Percentiles rank a stretch among this genome's conserved stretches.
These are phyloP conservation scores for Danaus chrysippus DNA, from an alignment of 2,888 invertebrate species.

Conservation along the genomic window DNA sequence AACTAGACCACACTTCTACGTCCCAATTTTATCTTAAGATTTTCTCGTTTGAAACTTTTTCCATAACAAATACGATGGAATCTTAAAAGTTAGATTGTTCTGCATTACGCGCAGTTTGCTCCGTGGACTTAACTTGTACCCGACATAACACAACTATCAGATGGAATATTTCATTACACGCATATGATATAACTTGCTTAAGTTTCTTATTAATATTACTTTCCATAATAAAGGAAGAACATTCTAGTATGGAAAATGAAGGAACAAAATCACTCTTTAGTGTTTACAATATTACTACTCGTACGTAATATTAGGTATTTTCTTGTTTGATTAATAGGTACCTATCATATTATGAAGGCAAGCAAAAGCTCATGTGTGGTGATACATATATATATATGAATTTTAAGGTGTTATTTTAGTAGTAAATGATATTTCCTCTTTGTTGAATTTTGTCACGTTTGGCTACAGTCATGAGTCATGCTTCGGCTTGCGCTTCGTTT, in stretches of 20 bases:
- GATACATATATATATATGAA: no score
- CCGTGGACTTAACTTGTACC: background rate
- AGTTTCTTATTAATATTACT: background rate
- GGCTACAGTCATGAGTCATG: constrained; percentile 28
- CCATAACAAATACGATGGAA: constrained; percentile 27
- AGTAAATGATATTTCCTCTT: constrained; percentile 11
- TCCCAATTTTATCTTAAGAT: constrained; percentile 15
- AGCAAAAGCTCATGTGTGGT: no score
- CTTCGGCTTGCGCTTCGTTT: constrained; percentile 22
- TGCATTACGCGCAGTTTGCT: constrained; percentile 18
- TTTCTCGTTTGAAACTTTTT: constrained; percentile 21
- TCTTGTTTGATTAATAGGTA: no score
- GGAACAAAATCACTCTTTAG: background rate
- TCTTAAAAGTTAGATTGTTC: constrained; percentile 29
- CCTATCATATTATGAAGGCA: no score
- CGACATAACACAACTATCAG: constrained; percentile 1
- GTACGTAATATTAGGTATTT: no score
- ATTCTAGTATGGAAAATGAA: background rate
- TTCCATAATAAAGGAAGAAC: background rate
- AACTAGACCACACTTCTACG: constrained; percentile 11
- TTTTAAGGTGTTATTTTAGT: background rate
- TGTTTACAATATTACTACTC: no score
- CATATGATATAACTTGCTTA: background rate
- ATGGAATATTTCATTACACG: background rate
- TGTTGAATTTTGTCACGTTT: constrained; percentile 30